Percentiles rank a stretch among this genome's conserved stretches.
Evolutionary conservation across 2,113 vertebrate genomes (phyloP).

Genomic region (Prionailurus bengalensis): DNA sequence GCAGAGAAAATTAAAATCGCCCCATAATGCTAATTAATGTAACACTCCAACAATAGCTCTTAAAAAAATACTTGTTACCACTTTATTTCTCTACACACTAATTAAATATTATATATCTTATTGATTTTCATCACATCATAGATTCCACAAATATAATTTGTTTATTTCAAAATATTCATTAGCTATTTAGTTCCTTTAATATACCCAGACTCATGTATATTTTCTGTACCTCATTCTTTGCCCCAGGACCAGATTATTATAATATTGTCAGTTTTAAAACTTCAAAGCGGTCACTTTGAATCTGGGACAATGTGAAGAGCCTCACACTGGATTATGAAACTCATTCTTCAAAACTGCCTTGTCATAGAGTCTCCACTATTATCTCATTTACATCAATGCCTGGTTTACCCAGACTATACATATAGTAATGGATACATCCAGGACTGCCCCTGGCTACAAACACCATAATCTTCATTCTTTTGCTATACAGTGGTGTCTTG

Average conservation of each 20-base stretch:
- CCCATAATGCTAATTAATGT: not conserved
- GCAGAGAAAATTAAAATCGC: not conserved
- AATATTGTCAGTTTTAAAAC: not conserved
- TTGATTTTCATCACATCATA: not conserved
- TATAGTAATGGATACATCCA: not conserved
- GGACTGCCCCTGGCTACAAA: not conserved
- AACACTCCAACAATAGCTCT: not conserved
- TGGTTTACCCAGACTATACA: not conserved
- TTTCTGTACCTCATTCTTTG: not conserved
- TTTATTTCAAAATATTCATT: not conserved
- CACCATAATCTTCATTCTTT: not conserved
- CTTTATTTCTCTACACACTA: slow-evolving; percentile 1
- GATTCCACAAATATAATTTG: not conserved
- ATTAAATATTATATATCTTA: not conserved
- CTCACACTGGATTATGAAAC: not conserved
- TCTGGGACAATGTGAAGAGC: not conserved
- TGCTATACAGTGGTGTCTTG: not conserved
- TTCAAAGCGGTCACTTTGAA: not conserved
- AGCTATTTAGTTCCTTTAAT: slow-evolving; percentile 1
- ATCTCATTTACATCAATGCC: not conserved
- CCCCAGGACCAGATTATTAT: not conserved
- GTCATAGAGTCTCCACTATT: not conserved
- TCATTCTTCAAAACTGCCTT: not conserved
- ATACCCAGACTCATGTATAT: not conserved
- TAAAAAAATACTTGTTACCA: not conserved